A percentile compares a stretch with the other conserved stretches of the same genome.
These are phyloP conservation scores for Palythoa heliodiscus DNA, from an alignment of 92 coral and sea anemone genomes.

Conservation along the genomic window DNA sequence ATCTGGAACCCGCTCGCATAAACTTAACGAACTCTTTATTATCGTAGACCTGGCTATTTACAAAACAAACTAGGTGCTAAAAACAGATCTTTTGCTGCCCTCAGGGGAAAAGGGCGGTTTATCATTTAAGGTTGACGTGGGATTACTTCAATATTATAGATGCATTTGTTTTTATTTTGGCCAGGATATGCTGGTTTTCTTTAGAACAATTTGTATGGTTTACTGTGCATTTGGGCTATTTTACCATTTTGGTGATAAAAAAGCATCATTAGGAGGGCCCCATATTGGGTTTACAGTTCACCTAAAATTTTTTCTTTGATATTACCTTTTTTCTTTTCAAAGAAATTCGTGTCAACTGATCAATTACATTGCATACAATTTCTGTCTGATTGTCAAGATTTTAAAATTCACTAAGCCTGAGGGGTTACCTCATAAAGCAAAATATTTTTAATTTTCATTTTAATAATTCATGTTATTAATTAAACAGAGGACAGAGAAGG, in stretches of 20 bases:
- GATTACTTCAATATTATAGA: neutral
- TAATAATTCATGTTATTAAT: too few species aligned
- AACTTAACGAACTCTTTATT: neutral
- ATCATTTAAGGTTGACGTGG: neutral
- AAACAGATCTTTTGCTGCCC: slow-evolving; percentile 11
- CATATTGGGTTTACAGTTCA: too few species aligned
- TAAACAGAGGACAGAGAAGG: too few species aligned
- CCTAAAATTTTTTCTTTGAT: too few species aligned
- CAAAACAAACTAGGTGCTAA: neutral
- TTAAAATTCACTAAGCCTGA: too few species aligned
- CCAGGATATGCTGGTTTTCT: neutral
- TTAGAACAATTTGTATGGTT: neutral
- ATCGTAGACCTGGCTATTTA: neutral
- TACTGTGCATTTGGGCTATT: neutral
- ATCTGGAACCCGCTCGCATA: neutral
- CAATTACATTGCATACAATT: too few species aligned
- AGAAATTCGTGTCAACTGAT: too few species aligned
- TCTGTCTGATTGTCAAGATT: too few species aligned
- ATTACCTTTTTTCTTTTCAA: too few species aligned
- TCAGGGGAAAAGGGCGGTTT: slow-evolving; percentile 7
- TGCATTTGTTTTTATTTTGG: neutral
- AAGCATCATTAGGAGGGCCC: neutral
- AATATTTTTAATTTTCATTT: too few species aligned
- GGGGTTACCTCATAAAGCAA: too few species aligned
- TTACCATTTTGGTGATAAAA: neutral